A percentile compares a stretch with the other conserved stretches of the same genome.
These are phyloP conservation scores for Psilopsiagon aymara DNA, from an alignment of 2,113 vertebrate species.

Conservation along the genomic window DNA sequence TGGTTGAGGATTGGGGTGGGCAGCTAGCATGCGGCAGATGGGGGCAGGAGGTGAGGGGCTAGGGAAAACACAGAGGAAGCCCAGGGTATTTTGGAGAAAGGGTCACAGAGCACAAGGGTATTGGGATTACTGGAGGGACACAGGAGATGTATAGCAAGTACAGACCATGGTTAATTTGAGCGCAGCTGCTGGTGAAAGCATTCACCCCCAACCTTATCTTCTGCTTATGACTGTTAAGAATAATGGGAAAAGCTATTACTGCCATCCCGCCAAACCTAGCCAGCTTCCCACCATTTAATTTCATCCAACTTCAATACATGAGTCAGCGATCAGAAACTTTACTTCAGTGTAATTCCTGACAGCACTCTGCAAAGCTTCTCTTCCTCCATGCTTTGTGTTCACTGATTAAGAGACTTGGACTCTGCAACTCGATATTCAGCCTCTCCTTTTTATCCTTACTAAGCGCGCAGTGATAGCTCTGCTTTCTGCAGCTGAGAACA, in stretches of 20 bases:
- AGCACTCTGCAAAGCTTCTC: neutral
- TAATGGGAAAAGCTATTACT: neutral
- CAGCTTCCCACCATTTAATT: neutral
- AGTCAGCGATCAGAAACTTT: neutral
- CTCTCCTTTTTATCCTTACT: neutral
- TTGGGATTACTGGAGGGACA: neutral
- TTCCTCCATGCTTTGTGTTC: neutral
- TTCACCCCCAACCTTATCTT: neutral
- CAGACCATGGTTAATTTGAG: neutral
- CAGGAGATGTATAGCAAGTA: neutral
- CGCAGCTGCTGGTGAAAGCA: neutral
- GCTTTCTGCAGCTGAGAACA: neutral
- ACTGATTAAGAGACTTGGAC: neutral
- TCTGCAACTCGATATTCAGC: neutral
- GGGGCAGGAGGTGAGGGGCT: neutral
- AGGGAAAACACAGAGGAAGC: neutral
- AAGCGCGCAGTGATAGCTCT: accelerated
- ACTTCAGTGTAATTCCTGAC: neutral
- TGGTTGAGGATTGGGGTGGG: neutral
- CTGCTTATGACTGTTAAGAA: neutral
- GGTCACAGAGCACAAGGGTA: neutral
- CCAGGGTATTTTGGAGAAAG: neutral
- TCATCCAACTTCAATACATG: accelerated
- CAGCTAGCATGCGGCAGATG: accelerated
- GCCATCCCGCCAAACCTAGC: neutral